phyloP scores from a whole-genome alignment of 2,797 vertebrate species.

The Gastrophryne carolinensis region DNA sequence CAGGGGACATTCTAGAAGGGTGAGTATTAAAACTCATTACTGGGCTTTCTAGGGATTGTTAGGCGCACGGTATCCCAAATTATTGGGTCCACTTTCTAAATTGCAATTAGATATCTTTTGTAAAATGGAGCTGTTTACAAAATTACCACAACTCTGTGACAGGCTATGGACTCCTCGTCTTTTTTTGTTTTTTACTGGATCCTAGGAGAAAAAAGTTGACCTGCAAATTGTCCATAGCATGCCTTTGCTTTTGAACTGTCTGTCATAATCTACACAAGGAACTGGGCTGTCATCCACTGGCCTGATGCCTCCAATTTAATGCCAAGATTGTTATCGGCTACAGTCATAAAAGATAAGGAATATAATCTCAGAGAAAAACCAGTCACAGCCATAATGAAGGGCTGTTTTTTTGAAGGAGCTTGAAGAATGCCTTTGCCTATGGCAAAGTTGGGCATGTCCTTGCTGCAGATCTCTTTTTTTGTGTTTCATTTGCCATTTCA shows the following conservation, averaged over 20 bases:
- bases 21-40: no score
- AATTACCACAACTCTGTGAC: neutral
- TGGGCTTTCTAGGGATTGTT: no score
- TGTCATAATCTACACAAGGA: slow-evolving; percentile 1
- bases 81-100: no score
- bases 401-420: slow-evolving; percentile 44
- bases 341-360: slow-evolving; percentile 47
- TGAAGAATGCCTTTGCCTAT: slow-evolving; percentile 47
- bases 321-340: slow-evolving; percentile 33
- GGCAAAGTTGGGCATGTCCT: slow-evolving; percentile 56
- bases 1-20: no score
- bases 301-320: slow-evolving; percentile 33
- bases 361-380: slow-evolving; percentile 27
- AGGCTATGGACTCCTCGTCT: neutral
- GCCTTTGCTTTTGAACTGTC: slow-evolving; percentile 8
- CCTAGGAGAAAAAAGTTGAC: slow-evolving; percentile 17
- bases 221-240: neutral
- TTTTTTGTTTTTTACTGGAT: neutral
- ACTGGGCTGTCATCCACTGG: slow-evolving; percentile 13
- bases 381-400: slow-evolving; percentile 44
- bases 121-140: no score
- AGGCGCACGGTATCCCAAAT: no score
- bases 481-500: slow-evolving; percentile 57
- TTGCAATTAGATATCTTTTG: no score
- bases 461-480: slow-evolving; percentile 57